Conservation (phyloP, 2,888 invertebrate genomes). For the Rhagium mordax region DNA sequence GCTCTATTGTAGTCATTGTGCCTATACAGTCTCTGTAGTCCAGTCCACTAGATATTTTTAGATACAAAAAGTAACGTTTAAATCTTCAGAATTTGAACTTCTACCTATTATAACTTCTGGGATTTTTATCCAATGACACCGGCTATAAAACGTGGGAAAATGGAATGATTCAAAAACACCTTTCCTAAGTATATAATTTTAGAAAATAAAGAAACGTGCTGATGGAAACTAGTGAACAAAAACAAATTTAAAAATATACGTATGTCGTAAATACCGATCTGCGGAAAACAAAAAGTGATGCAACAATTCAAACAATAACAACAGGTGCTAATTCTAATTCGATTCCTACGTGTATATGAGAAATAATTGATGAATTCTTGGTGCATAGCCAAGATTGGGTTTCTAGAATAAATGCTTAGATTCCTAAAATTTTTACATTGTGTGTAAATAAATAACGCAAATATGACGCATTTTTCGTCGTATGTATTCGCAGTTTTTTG, state of each 20-base stretch:
- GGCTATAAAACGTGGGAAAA: not conserved
- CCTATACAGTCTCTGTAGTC: too few species aligned
- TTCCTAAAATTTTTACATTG: not conserved
- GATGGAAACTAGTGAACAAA: not conserved
- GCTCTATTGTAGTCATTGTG: too few species aligned
- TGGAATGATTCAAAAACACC: not conserved
- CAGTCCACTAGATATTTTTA: too few species aligned
- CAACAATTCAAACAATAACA: not conserved
- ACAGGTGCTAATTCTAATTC: constrained; percentile 20
- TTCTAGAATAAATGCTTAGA: constrained; percentile 3
- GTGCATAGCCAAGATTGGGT: not conserved
- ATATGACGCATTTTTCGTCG: constrained; percentile 7
- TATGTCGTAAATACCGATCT: not conserved
- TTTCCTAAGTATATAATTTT: not conserved
- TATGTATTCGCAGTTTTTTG: not conserved
- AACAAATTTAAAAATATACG: not conserved
- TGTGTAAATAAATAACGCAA: not conserved
- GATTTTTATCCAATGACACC: not conserved
- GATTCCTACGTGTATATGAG: not conserved
- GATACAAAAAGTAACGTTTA: too few species aligned
- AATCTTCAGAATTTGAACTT: not conserved
- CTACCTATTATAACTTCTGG: not conserved
- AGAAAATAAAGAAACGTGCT: not conserved
- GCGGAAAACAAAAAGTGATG: not conserved
- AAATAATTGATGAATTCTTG: constrained; percentile 10